Base-by-base conservation (phyloP, 2,888 invertebrate species). In the Acleris literana region DNA sequence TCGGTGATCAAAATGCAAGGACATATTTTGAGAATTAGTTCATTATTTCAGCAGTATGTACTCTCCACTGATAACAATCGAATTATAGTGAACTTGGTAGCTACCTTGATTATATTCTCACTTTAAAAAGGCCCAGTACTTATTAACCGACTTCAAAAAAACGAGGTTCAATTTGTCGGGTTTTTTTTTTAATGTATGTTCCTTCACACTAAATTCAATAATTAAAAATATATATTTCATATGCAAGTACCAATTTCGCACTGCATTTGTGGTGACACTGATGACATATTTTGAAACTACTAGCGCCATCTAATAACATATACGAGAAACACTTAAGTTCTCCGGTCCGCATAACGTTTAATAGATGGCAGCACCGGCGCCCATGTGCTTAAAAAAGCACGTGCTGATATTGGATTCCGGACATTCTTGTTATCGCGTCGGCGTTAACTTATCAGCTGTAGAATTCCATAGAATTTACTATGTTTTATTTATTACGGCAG, bases 381-480 rank as follows among this genome's bases (percentile, higher is more conserved):
- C 66, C 66, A 62, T 66, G 60, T 56, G 61, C 17, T 43, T 43
- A 44, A 56, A 62, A 25, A 67, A 67, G 53, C 67, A 67, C 63
- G 63, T 67, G 67, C 63, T 59, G 58, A 59, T 58, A 55, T 63
- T 49, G 44, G 29, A 49, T 22, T 39, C 17, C 46, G n/a, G 46
- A 13, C 22, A 48, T 52, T 54, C 29, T 9, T 17, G 66, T 63
- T 67, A 63, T 63, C 63, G 33, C n/a, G 52, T n/a, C 46, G 52
- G 55, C 55, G 60, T 43, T 53, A 20, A 6, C 59, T 22, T 39
- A 48, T 18, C 55, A 39, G 18, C 39, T 43, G 55, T 56, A 60
- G 44, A 17, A 61, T 65, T 65, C 65, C 55, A 65, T 60, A 51
- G 60, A 65, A 55, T 51, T 55, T 65, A 65, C 65, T 56, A 61